phyloP scores from a whole-genome alignment of 2,113 vertebrate species.

The Bujurquina vittata region DNA sequence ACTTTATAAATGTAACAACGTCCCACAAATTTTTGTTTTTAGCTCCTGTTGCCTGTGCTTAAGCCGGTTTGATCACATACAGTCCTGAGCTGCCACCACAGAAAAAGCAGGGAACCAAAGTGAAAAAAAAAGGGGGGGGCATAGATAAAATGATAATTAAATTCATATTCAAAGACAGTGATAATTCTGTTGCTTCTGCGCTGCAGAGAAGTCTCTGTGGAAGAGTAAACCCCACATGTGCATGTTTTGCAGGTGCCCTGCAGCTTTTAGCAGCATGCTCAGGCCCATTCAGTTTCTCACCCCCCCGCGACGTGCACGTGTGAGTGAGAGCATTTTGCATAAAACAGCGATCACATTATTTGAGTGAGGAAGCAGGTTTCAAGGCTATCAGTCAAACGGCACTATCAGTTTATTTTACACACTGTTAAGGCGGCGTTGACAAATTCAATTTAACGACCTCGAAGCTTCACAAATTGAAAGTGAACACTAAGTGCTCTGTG shows the following conservation, averaged over 20 bases:
- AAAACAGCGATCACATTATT: background rate
- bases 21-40: background rate
- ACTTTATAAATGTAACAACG: background rate
- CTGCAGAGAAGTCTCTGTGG: background rate
- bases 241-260: background rate
- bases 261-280: background rate
- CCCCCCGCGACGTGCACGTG: background rate
- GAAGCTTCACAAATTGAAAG: slow-evolving; percentile 7
- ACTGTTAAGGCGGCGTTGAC: background rate
- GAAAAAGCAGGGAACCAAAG: background rate
- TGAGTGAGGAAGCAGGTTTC: slow-evolving; percentile 7
- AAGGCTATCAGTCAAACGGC: slow-evolving; percentile 8
- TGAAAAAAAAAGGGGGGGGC: background rate
- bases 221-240: background rate
- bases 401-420: background rate
- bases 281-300: background rate
- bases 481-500: background rate
- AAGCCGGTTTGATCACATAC: background rate
- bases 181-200: background rate
- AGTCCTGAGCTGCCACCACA: no score
- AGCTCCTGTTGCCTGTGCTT: background rate
- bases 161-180: background rate
- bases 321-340: slow-evolving; percentile 22
- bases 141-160: background rate
- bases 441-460: background rate